phyloP scores from a whole-genome alignment of 2,888 invertebrate genomes.

The Amitus sp. region DNA sequence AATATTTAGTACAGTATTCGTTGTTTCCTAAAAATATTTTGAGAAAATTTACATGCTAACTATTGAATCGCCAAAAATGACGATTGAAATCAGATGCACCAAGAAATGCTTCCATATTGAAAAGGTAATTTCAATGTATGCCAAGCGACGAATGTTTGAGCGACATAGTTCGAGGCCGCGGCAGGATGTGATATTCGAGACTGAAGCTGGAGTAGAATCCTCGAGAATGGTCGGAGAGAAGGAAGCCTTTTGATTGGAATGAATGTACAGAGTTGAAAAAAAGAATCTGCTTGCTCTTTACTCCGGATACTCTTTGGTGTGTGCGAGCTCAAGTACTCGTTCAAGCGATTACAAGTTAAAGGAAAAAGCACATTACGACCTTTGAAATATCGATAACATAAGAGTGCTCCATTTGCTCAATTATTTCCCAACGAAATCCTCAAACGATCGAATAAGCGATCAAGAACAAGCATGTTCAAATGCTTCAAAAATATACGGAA shows the following conservation, averaged over 20 bases:
- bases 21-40: too few species aligned
- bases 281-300: slow-evolving; percentile 25
- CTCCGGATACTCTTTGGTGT: slow-evolving; percentile 2
- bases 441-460: too few species aligned
- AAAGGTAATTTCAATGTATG: not conserved
- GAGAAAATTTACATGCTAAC: too few species aligned
- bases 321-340: not conserved
- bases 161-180: slow-evolving; percentile 24
- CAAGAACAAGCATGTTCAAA: too few species aligned
- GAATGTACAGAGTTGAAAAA: slow-evolving; percentile 24
- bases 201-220: slow-evolving; percentile 25
- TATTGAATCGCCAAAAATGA: not conserved
- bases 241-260: slow-evolving; percentile 36
- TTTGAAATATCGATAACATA: not conserved
- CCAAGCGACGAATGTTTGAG: slow-evolving; percentile 21
- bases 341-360: not conserved
- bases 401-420: too few species aligned
- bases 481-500: too few species aligned
- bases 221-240: slow-evolving; percentile 32
- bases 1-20: too few species aligned
- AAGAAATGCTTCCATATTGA: not conserved
- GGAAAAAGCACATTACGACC: not conserved
- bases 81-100: not conserved
- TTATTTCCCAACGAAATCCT: too few species aligned
- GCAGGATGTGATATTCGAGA: slow-evolving; percentile 33